Evolutionary conservation across 2,113 vertebrate genomes (phyloP), one percentile per base, ranked within the genome.

Genomic region (Chunga burmeisteri): DNA sequence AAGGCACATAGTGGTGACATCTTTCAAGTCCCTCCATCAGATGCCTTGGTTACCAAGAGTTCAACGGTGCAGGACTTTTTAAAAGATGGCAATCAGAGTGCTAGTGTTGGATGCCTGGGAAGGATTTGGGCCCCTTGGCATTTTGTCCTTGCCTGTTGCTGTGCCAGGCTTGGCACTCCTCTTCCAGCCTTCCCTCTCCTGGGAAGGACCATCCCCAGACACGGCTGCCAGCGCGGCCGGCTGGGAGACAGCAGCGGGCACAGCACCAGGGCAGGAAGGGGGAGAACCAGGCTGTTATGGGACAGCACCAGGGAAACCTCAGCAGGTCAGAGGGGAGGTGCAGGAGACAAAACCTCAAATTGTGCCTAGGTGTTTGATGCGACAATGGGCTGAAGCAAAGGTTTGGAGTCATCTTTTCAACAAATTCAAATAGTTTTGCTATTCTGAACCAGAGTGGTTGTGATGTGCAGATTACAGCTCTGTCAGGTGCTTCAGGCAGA

Each of bases 201-300:
- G 58, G 14, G 25, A 4, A 66, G 17, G 4, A 86, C 19, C 47
- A 42, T 55, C 53, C 58, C 13, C 1, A 3, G 66, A 34, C 16
- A 42, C 0, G 0, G 22, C 55, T 90, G 49, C n/a, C 90, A 70
- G 68, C 1, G 0, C 5, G 1, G 17, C 25, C 1, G 3, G 25
- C 62, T 77, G 63, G 77, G 36, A 81, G 40, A 27, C 44, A 65
- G 73, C 58, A 50, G 53, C 0, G 0, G 58, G 53, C 77, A 21
- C 47, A 46, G 40, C 4, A 49, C 32, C 67, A 78, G 73, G 56
- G 22, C n/a, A 73, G 73, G 26, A 70, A 65, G 6, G 26, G 34
- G 10, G 12, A 77, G 18, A 90, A 36, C 3, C 70, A 50, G 74
- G 30, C 27, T 73, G n/a, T 34, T 4, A 3, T 1, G 7, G 29